Evolutionary conservation across 2,797 vertebrate genomes (phyloP).

Genomic region (Rhabdomys pumilio): DNA sequence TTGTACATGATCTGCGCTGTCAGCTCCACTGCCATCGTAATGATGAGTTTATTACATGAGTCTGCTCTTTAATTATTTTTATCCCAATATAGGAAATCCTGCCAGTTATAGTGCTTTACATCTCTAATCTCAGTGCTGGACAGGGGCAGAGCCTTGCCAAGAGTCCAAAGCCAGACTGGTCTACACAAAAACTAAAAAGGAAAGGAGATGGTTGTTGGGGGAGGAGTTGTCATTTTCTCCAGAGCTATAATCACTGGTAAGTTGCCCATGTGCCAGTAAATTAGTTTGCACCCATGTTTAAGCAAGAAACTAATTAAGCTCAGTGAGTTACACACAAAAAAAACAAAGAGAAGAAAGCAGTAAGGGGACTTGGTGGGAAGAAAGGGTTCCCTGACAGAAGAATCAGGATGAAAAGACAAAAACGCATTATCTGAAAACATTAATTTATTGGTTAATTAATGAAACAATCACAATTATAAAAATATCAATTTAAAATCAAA

Average conservation of each 20-base stretch:
- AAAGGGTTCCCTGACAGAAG: background rate
- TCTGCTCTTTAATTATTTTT: background rate
- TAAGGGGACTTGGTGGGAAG: background rate
- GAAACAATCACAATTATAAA: background rate
- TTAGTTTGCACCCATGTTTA: background rate
- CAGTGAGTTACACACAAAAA: background rate
- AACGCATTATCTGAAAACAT: background rate
- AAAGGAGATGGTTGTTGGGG: background rate
- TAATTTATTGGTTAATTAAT: background rate
- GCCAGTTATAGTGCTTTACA: background rate
- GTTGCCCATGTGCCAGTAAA: background rate
- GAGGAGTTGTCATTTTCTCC: background rate
- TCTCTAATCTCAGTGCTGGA: background rate
- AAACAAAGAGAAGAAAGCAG: background rate
- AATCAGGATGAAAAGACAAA: background rate
- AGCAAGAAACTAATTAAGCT: background rate
- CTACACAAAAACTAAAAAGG: background rate
- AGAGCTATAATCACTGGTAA: background rate
- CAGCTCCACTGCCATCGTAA: rapidly evolving
- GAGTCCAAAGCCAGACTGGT: background rate
- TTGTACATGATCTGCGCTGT: rapidly evolving
- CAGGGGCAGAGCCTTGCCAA: background rate
- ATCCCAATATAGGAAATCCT: constrained; percentile 29
- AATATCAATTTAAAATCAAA: background rate
- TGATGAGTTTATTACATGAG: background rate